Conservation (phyloP, 2,113 vertebrate genomes). For the Argyrosomus japonicus region DNA sequence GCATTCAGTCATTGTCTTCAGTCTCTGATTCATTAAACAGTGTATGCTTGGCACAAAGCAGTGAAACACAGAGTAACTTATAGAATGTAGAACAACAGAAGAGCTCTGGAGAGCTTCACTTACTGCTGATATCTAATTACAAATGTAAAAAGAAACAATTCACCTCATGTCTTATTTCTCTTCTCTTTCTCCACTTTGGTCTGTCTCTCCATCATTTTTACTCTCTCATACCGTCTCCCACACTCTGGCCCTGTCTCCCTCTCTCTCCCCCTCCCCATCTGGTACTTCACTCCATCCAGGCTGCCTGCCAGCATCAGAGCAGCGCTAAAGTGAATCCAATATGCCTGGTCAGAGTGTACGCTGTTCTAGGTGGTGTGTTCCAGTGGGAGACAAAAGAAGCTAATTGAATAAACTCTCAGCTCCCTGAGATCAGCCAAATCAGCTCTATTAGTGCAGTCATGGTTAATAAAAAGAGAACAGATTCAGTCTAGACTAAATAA, state of each 20-base stretch:
- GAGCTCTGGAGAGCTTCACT: background rate
- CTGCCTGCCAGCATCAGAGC: constrained; percentile 59
- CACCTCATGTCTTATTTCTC: background rate
- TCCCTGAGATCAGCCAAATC: constrained; percentile 56
- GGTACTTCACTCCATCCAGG: constrained; percentile 46
- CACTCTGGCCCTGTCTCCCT: background rate
- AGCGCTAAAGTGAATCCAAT: constrained; percentile 67
- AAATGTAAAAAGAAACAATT: background rate
- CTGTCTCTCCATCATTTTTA: background rate
- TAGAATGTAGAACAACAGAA: background rate
- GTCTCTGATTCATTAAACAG: background rate
- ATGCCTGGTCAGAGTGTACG: constrained; percentile 61
- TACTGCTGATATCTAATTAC: background rate
- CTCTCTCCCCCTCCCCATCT: constrained; percentile 5
- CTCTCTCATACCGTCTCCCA: background rate
- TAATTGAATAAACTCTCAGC: constrained; percentile 66
- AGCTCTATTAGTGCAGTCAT: constrained; percentile 20
- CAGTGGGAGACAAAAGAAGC: constrained; percentile 61
- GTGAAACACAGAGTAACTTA: background rate
- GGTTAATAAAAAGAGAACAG: constrained; percentile 25
- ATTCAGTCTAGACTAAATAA: background rate
- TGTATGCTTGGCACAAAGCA: background rate
- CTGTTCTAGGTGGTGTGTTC: constrained; percentile 50
- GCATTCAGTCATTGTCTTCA: background rate
- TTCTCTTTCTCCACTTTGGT: background rate